These are phyloP conservation scores for Myripristis murdjan DNA, from an alignment of 2,797 vertebrate species.

Conservation along the genomic window DNA sequence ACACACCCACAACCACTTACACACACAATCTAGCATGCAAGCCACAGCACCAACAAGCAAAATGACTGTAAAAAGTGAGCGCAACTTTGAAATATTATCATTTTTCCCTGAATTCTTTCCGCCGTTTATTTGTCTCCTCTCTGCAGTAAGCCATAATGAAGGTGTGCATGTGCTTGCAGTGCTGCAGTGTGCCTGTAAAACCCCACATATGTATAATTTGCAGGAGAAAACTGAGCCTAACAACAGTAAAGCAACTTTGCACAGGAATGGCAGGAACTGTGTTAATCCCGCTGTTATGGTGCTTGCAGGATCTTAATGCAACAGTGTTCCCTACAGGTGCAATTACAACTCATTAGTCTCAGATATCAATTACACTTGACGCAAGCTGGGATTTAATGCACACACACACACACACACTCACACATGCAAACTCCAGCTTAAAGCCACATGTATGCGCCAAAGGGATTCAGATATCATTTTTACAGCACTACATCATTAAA, in stretches of 20 bases:
- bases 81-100: too few relatives aligned
- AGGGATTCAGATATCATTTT: slow-evolving; percentile 23
- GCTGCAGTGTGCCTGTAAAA: too few relatives aligned
- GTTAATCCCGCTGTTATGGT: slow-evolving; percentile 32
- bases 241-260: too few relatives aligned
- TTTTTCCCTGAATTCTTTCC: slow-evolving; percentile 18
- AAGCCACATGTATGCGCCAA: neutral
- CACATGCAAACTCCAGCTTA: neutral
- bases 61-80: too few relatives aligned
- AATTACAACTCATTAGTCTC: slow-evolving; percentile 59
- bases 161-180: neutral
- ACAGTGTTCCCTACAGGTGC: slow-evolving; percentile 37
- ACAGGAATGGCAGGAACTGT: neutral
- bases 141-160: neutral
- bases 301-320: slow-evolving; percentile 25
- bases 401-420: neutral
- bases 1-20: too few relatives aligned
- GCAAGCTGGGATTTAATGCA: slow-evolving; percentile 24
- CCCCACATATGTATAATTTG: too few relatives aligned
- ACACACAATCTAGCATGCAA: neutral
- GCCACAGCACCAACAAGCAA: neutral
- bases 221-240: too few relatives aligned
- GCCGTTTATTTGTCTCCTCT: neutral
- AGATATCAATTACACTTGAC: slow-evolving; percentile 39
- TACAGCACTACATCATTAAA: slow-evolving; percentile 54